Evolutionary conservation across 2,113 vertebrate species (phyloP).

Genomic region (Lipophrys pholis): DNA sequence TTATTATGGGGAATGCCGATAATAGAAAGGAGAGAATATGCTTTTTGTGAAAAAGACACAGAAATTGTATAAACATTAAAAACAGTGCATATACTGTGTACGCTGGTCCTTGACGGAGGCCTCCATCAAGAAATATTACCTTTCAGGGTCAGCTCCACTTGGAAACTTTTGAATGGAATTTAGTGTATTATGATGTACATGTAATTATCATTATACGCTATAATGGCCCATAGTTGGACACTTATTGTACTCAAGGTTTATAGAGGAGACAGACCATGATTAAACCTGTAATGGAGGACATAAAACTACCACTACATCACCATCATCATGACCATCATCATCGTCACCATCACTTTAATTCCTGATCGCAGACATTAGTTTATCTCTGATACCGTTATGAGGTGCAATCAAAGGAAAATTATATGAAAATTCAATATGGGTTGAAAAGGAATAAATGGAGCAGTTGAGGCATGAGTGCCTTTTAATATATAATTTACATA

Average conservation of each 20-base stretch:
- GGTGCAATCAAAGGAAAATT: neutral
- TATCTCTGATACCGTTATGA: neutral
- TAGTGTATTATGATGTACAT: slow-evolving; percentile 22
- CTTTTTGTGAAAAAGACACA: neutral
- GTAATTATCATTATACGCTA: slow-evolving; percentile 31
- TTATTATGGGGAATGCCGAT: neutral
- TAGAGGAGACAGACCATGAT: slow-evolving; percentile 12
- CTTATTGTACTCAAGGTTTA: slow-evolving; percentile 29
- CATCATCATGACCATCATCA: neutral
- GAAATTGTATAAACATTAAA: neutral
- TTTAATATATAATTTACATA: slow-evolving; percentile 25
- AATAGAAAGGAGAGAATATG: neutral
- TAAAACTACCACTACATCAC: slow-evolving; percentile 22
- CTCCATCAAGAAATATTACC: neutral
- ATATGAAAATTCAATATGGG: neutral
- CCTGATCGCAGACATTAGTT: slow-evolving; percentile 17
- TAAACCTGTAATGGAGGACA: slow-evolving; percentile 19
- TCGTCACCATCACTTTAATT: neutral
- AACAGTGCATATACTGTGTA: neutral
- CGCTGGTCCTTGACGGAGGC: neutral
- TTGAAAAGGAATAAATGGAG: slow-evolving; percentile 6
- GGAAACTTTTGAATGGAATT: slow-evolving; percentile 12
- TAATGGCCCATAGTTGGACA: slow-evolving; percentile 32
- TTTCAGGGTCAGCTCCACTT: slow-evolving; percentile 12
- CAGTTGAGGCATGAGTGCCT: neutral